Conservation (phyloP, 1,140 invertebrate genomes). For the Drosophila jambulina region DNA sequence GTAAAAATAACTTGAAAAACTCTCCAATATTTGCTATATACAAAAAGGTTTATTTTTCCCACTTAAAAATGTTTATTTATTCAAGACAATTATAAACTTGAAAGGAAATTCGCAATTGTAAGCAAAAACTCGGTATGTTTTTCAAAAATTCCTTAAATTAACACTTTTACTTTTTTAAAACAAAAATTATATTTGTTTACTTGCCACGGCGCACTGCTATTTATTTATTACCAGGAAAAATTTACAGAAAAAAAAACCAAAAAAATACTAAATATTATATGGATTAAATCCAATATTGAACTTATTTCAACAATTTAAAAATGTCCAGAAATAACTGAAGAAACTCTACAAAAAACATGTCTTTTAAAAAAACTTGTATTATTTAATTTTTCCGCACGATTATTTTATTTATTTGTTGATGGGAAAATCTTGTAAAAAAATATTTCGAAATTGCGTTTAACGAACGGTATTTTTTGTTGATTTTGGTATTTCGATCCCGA, state of each 20-base stretch:
- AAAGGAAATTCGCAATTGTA: neutral
- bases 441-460: conserved; percentile 3
- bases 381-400: conserved; percentile 4
- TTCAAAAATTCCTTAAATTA: neutral
- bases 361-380: neutral
- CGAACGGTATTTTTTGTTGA: conserved; percentile 33
- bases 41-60: neutral
- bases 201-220: neutral
- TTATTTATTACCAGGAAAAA: neutral
- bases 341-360: neutral
- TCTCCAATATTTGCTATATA: neutral
- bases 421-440: conserved; percentile 1
- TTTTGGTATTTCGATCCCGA: conserved; percentile 22
- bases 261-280: neutral
- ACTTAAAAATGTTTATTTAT: neutral
- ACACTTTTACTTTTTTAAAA: neutral
- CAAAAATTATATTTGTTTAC: neutral
- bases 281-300: no score
- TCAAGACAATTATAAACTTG: neutral
- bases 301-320: neutral
- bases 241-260: no score
- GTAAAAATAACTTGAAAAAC: neutral
- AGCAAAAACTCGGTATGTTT: neutral
- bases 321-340: no score
- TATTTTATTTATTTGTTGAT: neutral